Evolutionary conservation across 1,140 invertebrate genomes (phyloP), one percentile per base, ranked within the genome.

Genomic region (Lordiphosa collinella): DNA sequence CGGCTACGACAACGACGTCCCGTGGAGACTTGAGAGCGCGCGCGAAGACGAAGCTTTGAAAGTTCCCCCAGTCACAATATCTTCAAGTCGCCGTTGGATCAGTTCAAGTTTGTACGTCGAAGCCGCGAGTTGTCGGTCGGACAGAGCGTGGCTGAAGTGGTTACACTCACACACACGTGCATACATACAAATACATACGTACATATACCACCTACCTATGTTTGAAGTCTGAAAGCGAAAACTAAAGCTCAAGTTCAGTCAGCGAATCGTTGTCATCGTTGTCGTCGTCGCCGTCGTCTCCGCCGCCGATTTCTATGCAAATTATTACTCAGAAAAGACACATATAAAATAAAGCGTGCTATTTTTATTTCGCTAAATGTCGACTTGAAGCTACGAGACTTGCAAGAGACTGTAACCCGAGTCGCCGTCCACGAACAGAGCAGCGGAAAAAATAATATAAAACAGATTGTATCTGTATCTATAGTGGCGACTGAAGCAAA

Each of bases 291-390:
- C 34, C 12, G 41, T 32, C 22, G 54, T 25, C 29, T 35, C 14
- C 11, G 56, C 32, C 44, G 75, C 47, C 78, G 78, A 76, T 82
- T 82, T 82, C 78, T 82, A 82, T 82, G 76, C 78, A 82, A 82
- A 82, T 82, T 69, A 84, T 82, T 82, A 67, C 78, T 82, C 71
- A 69, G 76, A 80, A 80, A 78, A 70, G 73, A 56, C 82, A 53
- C 54, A 64, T 34, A 61, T 37, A 57, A 80, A 76, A 74, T 76
- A 82, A 69, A 82, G 76, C 71, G 76, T 82, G 72, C 78, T 82
- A 82, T 82, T 82, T 80, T 82, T 82, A 76, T 82, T 76, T 76
- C 73, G 71, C 78, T 80, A 76, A 82, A 82, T 84, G 76, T 84
- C 78, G 76, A 82, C 78, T 84, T 59, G 58, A 68, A 74, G 62